A percentile compares a stretch with the other conserved stretches of the same genome.
phyloP scores from a whole-genome alignment of 2,113 vertebrate genomes.

The Cricetomys ansorgei region DNA sequence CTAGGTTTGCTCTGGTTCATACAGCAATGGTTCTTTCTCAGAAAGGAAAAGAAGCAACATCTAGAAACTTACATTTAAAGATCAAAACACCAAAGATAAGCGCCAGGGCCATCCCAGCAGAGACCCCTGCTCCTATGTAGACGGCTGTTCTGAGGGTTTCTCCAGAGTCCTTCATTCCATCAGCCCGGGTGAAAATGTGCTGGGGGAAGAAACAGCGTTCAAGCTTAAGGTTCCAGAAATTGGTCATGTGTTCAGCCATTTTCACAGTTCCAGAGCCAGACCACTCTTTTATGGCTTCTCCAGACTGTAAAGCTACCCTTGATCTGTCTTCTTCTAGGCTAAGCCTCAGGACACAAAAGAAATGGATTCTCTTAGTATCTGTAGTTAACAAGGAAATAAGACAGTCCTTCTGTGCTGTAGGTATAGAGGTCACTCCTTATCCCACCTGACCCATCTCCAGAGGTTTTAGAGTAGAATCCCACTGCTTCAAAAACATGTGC shows the following conservation, averaged over 20 bases:
- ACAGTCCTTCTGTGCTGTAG: background rate
- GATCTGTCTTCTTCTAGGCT: background rate
- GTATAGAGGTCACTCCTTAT: background rate
- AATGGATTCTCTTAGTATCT: background rate
- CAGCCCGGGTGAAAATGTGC: background rate
- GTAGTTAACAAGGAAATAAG: background rate
- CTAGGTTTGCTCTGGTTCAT: background rate
- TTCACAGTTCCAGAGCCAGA: background rate
- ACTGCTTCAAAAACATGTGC: background rate
- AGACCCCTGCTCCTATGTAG: slow-evolving; percentile 29
- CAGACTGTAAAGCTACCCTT: background rate
- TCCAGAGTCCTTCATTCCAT: background rate
- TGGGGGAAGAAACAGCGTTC: slow-evolving; percentile 56
- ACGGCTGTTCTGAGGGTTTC: background rate
- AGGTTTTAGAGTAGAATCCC: background rate
- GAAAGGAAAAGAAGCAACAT: background rate
- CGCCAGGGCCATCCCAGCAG: slow-evolving; percentile 22
- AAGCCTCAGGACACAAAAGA: background rate
- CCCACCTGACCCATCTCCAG: background rate
- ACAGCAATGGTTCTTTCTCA: background rate
- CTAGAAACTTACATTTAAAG: slow-evolving; percentile 68
- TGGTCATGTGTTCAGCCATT: background rate
- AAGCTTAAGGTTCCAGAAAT: background rate
- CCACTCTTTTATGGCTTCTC: background rate
- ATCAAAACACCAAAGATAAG: slow-evolving; percentile 48